phyloP scores from a whole-genome alignment of 2,797 vertebrate species.

The Ctenopoma multispine region DNA sequence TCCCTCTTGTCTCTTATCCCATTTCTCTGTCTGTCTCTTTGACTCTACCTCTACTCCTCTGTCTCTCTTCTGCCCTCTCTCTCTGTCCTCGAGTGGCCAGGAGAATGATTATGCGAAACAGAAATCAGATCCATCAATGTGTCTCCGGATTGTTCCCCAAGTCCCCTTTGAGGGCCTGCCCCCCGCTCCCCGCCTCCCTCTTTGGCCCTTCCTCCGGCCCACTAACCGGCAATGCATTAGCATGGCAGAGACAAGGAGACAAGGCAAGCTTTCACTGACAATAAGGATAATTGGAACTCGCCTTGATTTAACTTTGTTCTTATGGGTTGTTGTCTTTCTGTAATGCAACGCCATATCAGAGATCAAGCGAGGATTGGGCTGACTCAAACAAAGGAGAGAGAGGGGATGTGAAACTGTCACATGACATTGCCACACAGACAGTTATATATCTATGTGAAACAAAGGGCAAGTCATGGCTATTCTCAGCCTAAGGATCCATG shows the following conservation, averaged over 20 bases:
- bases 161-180: conserved; percentile 49
- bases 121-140: conserved; percentile 81
- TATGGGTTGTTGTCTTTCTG: conserved; percentile 20
- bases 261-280: conserved; percentile 37
- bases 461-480: conserved; percentile 68
- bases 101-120: conserved; percentile 78
- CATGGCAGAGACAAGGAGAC: conserved; percentile 49
- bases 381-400: conserved; percentile 20
- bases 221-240: conserved; percentile 45
- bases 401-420: conserved; percentile 40
- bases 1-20: conserved; percentile 5
- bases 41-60: conserved; percentile 24
- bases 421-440: conserved; percentile 71
- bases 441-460: conserved; percentile 67
- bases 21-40: conserved; percentile 24
- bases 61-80: conserved; percentile 41
- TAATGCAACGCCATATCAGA: conserved; percentile 21
- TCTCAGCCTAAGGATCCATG: conserved; percentile 52
- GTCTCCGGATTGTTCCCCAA: conserved; percentile 71
- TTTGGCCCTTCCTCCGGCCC: conserved; percentile 38
- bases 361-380: conserved; percentile 6
- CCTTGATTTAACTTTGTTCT: conserved; percentile 66
- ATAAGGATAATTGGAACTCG: conserved; percentile 66
- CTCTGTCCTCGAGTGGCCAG: conserved; percentile 70
- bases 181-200: not conserved